Evolutionary conservation across 2,888 invertebrate genomes (phyloP).

Genomic region (Drosophila kokeensis): DNA sequence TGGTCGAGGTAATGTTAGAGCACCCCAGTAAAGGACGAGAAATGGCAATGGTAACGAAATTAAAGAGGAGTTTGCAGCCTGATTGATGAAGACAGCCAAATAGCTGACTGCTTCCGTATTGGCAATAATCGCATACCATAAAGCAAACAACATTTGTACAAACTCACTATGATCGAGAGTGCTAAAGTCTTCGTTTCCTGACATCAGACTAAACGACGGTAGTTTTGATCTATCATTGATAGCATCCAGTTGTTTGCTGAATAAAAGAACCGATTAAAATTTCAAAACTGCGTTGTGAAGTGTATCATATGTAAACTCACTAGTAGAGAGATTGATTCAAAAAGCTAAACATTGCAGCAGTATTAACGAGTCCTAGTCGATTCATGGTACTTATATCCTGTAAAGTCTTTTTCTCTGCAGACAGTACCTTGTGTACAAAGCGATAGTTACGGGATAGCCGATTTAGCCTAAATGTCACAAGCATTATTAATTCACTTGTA

Average conservation of each 20-base stretch:
- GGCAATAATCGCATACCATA: constrained; percentile 81
- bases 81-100: constrained; percentile 96
- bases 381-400: constrained; percentile 87
- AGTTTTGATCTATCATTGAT: constrained; percentile 1
- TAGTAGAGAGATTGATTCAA: constrained; percentile 63
- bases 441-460: constrained; percentile 95
- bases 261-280: not conserved
- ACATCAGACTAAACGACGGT: not conserved
- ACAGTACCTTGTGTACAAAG: constrained; percentile 94
- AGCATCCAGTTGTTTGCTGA: constrained; percentile 40
- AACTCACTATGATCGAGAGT: constrained; percentile 83
- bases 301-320: constrained; percentile 38
- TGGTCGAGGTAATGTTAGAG: constrained; percentile 96
- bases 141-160: constrained; percentile 76
- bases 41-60: constrained; percentile 96
- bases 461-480: constrained; percentile 87
- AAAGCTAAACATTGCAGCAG: constrained; percentile 67
- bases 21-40: constrained; percentile 98
- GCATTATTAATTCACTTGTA: constrained; percentile 45
- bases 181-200: constrained; percentile 81
- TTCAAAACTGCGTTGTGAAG: not conserved
- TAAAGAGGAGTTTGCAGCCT: constrained; percentile 94
- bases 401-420: constrained; percentile 93
- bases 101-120: constrained; percentile 97
- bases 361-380: constrained; percentile 64